Conservation (phyloP, 2,888 invertebrate genomes). For the Troides oblongomaculatus region DNA sequence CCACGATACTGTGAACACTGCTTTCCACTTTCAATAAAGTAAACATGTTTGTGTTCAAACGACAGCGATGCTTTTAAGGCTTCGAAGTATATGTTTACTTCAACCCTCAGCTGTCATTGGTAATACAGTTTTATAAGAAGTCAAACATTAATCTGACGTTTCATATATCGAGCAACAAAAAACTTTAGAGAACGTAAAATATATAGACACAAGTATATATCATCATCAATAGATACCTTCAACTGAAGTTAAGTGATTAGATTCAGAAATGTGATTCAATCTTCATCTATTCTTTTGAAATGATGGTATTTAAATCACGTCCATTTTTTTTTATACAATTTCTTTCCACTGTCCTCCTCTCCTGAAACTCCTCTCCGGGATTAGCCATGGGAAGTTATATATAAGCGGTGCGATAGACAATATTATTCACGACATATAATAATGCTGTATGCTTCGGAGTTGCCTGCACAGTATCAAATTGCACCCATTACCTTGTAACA, state of each 20-base stretch:
- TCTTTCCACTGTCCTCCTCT: too few species aligned
- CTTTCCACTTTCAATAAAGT: conserved; percentile 3
- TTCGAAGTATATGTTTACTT: conserved; percentile 2
- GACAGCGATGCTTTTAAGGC: background rate
- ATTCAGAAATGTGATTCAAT: too few species aligned
- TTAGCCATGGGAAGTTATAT: too few species aligned
- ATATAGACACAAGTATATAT: background rate
- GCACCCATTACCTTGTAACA: background rate
- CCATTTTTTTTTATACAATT: too few species aligned
- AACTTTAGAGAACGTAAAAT: background rate
- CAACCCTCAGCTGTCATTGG: background rate
- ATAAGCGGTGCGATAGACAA: too few species aligned
- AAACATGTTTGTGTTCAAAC: background rate
- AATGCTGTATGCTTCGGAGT: background rate
- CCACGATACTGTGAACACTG: conserved; percentile 3
- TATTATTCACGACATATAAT: background rate
- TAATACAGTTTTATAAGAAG: background rate
- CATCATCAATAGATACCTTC: too few species aligned
- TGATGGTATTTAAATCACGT: too few species aligned
- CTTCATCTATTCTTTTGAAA: too few species aligned
- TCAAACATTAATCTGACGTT: background rate
- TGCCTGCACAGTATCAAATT: background rate
- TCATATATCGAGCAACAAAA: too few species aligned
- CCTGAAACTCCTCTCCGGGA: too few species aligned
- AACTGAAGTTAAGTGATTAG: too few species aligned